phyloP scores from a whole-genome alignment of 2,888 invertebrate species.

The Acanthosepion pharaonis region DNA sequence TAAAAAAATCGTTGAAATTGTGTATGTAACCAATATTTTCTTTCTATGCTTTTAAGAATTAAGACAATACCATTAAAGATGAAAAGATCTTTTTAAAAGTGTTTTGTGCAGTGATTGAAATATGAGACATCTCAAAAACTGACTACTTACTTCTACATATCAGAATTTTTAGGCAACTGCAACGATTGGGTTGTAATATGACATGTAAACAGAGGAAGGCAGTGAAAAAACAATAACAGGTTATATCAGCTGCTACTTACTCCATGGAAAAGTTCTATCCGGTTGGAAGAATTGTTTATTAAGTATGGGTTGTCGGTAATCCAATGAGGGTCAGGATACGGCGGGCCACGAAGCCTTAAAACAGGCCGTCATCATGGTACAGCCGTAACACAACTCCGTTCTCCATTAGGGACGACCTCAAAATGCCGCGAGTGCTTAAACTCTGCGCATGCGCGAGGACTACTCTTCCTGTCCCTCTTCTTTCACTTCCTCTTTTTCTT shows the following conservation, averaged over 20 bases:
- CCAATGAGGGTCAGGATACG: not conserved
- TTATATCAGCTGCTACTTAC: not conserved
- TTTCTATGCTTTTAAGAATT: too few species aligned
- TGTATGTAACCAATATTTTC: too few species aligned
- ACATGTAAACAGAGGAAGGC: not conserved
- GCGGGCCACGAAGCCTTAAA: conserved; percentile 20
- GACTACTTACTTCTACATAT: too few species aligned
- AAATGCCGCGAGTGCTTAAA: not conserved
- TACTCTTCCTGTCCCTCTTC: not conserved
- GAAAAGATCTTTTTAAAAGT: too few species aligned
- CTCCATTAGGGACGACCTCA: conserved; percentile 1
- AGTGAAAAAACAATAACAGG: not conserved
- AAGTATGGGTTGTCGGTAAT: not conserved
- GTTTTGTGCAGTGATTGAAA: too few species aligned
- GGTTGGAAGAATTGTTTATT: not conserved
- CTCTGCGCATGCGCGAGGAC: not conserved
- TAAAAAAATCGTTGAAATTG: too few species aligned
- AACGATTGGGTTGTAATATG: not conserved
- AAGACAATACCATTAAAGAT: too few species aligned
- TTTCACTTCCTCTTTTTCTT: not conserved
- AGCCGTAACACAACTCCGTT: not conserved
- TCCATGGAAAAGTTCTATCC: not conserved
- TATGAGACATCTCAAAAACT: too few species aligned
- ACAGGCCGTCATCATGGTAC: not conserved
- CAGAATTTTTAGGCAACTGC: not conserved